Conservation (phyloP, 2,113 vertebrate species). For the Callipepla californica region DNA sequence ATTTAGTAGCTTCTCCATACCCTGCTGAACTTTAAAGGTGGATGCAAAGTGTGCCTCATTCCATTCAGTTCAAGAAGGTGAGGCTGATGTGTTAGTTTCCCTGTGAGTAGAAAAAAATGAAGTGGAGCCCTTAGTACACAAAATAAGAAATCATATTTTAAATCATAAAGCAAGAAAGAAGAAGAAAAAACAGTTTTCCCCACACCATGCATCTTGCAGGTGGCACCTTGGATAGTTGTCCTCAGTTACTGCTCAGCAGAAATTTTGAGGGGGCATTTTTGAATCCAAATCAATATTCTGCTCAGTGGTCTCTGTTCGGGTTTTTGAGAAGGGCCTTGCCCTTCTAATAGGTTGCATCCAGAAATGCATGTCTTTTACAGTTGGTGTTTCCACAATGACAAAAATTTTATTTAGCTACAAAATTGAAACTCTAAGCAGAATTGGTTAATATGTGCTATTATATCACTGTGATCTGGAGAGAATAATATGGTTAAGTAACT, state of each 20-base stretch:
- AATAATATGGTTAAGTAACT: neutral
- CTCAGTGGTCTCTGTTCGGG: neutral
- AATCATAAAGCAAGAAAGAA: neutral
- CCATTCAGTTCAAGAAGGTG: neutral
- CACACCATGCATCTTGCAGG: neutral
- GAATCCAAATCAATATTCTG: neutral
- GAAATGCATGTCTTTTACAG: neutral
- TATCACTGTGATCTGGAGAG: neutral
- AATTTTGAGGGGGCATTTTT: neutral
- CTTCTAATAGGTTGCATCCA: neutral
- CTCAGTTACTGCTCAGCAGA: neutral
- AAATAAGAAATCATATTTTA: neutral
- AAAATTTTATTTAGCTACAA: neutral
- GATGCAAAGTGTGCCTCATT: neutral
- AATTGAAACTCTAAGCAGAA: neutral
- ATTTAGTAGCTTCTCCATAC: neutral
- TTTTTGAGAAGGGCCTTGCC: neutral
- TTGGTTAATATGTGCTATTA: neutral
- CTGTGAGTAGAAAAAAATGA: neutral
- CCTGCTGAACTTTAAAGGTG: neutral
- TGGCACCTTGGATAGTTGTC: neutral
- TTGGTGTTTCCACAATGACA: neutral
- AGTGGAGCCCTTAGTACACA: neutral
- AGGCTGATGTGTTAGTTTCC: neutral
- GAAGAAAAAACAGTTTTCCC: rapidly evolving